phyloP scores from a whole-genome alignment of 1,140 invertebrate genomes.

The Venturia canescens region DNA sequence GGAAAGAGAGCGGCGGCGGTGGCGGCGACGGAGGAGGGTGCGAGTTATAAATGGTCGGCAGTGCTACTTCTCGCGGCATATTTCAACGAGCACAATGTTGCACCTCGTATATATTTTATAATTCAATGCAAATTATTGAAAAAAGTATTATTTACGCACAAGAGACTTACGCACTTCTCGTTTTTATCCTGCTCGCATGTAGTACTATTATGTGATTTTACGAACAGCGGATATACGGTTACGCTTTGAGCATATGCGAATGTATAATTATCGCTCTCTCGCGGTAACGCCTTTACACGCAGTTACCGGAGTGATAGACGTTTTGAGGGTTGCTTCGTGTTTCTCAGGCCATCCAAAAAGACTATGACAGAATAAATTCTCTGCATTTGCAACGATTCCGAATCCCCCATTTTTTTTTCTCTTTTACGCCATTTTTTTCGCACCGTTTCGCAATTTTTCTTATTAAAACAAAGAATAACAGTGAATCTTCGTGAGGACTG shows the following conservation, averaged over 20 bases:
- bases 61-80: conserved; percentile 1
- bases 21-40: neutral
- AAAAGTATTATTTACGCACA: neutral
- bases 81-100: neutral
- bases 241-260: conserved; percentile 48
- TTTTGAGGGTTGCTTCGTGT: conserved; percentile 32
- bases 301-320: conserved; percentile 37
- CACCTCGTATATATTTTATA: conserved; percentile 29
- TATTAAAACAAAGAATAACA: too few relatives aligned
- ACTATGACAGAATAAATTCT: too few relatives aligned
- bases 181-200: conserved; percentile 23
- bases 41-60: conserved; percentile 7
- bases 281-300: conserved; percentile 51
- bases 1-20: neutral
- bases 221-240: conserved; percentile 56
- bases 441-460: too few relatives aligned
- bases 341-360: too few relatives aligned
- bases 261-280: conserved; percentile 50
- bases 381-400: too few relatives aligned
- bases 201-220: conserved; percentile 29
- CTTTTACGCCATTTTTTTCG: too few relatives aligned
- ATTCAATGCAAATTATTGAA: conserved; percentile 34
- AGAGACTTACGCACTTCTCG: conserved; percentile 11
- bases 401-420: too few relatives aligned
- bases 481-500: too few relatives aligned